Percentiles rank a stretch among this genome's conserved stretches.
These are phyloP conservation scores for Saccostrea glomerata DNA, from an alignment of 1,140 invertebrate species.

Conservation along the genomic window DNA sequence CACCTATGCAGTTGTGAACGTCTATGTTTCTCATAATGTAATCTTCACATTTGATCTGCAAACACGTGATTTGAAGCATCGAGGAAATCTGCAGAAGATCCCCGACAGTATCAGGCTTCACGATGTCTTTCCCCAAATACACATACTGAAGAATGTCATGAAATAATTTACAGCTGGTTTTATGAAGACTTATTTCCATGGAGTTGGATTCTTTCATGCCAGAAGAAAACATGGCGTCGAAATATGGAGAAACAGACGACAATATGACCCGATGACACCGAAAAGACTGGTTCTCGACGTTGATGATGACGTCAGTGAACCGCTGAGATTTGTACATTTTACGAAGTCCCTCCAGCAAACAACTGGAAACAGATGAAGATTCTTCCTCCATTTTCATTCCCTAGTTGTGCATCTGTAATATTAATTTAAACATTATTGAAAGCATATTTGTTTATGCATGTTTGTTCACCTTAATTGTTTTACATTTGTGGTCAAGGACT, in stretches of 20 bases:
- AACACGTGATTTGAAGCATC: constrained; percentile 49
- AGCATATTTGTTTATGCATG: too few species aligned
- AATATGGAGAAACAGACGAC: constrained; percentile 51
- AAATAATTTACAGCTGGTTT: constrained; percentile 45
- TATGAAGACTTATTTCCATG: constrained; percentile 45
- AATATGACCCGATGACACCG: constrained; percentile 54
- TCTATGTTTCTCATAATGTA: constrained; percentile 54
- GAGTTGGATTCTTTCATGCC: constrained; percentile 51
- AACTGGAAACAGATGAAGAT: background rate
- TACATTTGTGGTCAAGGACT: too few species aligned
- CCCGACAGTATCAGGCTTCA: constrained; percentile 46
- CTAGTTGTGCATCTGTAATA: background rate
- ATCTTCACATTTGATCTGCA: constrained; percentile 50
- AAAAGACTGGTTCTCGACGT: constrained; percentile 50
- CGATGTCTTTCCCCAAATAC: constrained; percentile 43
- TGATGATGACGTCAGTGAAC: constrained; percentile 51
- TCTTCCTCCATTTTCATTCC: background rate
- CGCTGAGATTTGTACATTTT: constrained; percentile 44
- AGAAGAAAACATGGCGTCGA: constrained; percentile 59
- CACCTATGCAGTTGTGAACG: constrained; percentile 47
- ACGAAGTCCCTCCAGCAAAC: constrained; percentile 32
- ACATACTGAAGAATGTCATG: constrained; percentile 50
- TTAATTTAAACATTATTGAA: too few species aligned
- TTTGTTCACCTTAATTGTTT: too few species aligned
- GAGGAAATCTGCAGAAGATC: constrained; percentile 47